Evolutionary conservation across 2,113 vertebrate genomes (phyloP), one percentile per base, ranked within the genome.

Genomic region (Chamaea fasciata): DNA sequence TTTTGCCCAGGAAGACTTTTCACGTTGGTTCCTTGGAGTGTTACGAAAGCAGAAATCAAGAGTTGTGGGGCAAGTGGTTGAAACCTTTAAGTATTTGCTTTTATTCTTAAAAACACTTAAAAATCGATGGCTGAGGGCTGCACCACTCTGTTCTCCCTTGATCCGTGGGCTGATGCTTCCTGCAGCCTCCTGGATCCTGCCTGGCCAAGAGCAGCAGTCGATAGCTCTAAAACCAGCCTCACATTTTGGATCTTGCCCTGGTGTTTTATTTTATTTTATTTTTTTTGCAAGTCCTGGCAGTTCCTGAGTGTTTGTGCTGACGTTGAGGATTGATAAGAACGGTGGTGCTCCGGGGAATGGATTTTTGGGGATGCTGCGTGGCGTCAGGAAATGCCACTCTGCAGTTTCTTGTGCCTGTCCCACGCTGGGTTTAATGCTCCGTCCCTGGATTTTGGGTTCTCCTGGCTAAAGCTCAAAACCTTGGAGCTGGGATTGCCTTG

Each of bases 121-220:
- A 17, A 30, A 64, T 35, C 2, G 1, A 23, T 28, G 79, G 12
- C 35, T 11, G 23, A 16, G 80, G 19, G 67, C 62, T 60, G 86
- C 49, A 17, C 19, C 6, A 0, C 30, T 57, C 77, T 33, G 49
- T 35, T 39, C 31, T 21, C 1, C 24, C 60, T 4, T 2, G 15
- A 13, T 30, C 16, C 15, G 0, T 7, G 46, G 27, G 2, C 42
- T 28, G 39, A 17, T 59, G 62, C 83, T 50, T 8, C 3, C 19
- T 31, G 13, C 46, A 77, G 41, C 55, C 30, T 42, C 0, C 52
- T 12, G 31, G 41, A 9, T 53, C 52, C 55, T 5, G 0, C 2
- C 64, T 77, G 57, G 49, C 71, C 65, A 6, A 4, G 35, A 41
- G 33, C 27, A 46, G 2, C 53, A 76, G 75, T 49, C 41, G 0